Conservation (phyloP, 23 tunicate genomes). For the Clavelina lepadiformis region DNA sequence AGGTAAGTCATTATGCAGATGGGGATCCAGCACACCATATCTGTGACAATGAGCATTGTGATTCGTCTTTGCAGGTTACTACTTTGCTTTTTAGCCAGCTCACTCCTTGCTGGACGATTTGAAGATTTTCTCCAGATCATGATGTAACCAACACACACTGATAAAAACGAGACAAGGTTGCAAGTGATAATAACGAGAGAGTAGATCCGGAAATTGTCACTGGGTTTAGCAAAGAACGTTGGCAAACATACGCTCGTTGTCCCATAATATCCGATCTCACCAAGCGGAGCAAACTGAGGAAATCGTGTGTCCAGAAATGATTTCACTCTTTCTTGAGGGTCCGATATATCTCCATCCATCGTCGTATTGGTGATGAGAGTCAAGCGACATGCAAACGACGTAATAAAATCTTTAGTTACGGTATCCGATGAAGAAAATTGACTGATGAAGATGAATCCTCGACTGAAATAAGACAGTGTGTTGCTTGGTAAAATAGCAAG, state of each 20-base stretch:
- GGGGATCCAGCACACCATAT: slow-evolving; percentile 30
- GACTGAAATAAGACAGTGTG: no score
- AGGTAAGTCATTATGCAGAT: slow-evolving; percentile 12
- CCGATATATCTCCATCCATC: no score
- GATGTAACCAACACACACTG: slow-evolving; percentile 5
- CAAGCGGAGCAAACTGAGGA: no score
- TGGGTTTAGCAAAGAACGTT: background rate
- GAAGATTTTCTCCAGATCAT: background rate
- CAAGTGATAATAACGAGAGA: slow-evolving; percentile 1
- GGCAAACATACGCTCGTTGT: slow-evolving; percentile 19
- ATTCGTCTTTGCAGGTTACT: slow-evolving; percentile 15
- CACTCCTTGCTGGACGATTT: slow-evolving; percentile 2
- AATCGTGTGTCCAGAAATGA: no score
- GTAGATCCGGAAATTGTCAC: background rate
- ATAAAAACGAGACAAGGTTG: slow-evolving; percentile 10
- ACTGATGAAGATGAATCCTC: no score
- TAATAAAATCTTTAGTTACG: no score
- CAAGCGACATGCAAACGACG: no score
- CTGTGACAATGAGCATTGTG: slow-evolving; percentile 13
- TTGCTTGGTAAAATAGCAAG: no score
- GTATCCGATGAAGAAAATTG: no score
- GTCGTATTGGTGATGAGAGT: no score
- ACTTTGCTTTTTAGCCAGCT: slow-evolving; percentile 1
- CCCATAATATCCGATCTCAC: slow-evolving; percentile 3
- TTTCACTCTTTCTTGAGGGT: no score